Conservation (phyloP, 2,797 vertebrate species). For the Macropus fuliginosus region DNA sequence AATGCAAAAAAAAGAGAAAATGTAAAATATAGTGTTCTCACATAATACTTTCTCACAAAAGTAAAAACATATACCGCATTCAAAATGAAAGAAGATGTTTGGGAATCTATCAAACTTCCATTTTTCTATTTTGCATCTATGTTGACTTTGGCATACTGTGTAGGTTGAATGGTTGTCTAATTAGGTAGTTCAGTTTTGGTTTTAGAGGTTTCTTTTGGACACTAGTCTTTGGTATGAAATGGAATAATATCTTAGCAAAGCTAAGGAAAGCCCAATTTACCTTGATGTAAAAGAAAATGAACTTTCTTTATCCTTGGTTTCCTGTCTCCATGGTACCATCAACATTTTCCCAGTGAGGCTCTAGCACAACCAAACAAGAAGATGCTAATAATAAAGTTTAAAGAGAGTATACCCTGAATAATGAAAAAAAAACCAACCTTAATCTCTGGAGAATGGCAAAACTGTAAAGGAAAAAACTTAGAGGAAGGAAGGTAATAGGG, state of each 20-base stretch:
- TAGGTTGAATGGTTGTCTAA: neutral
- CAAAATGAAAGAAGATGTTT: neutral
- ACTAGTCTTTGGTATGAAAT: neutral
- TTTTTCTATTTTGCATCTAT: neutral
- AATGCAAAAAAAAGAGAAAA: neutral
- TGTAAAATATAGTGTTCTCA: neutral
- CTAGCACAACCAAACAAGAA: neutral
- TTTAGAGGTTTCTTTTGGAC: neutral
- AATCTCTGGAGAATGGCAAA: neutral
- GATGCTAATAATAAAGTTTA: neutral
- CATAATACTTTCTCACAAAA: neutral
- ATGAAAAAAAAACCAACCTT: neutral
- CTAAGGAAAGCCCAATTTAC: fast-evolving
- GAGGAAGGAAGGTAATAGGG: neutral
- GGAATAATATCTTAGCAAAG: neutral
- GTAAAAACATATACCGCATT: neutral
- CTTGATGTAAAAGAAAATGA: neutral
- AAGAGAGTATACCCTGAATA: neutral
- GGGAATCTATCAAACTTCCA: neutral
- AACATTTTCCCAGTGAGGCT: neutral
- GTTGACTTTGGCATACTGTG: neutral
- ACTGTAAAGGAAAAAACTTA: neutral
- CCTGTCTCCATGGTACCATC: neutral
- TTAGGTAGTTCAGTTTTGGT: neutral
- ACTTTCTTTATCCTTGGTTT: neutral